Evolutionary conservation across 2,888 invertebrate genomes (phyloP).

Genomic region (Odontomyia ornata): DNA sequence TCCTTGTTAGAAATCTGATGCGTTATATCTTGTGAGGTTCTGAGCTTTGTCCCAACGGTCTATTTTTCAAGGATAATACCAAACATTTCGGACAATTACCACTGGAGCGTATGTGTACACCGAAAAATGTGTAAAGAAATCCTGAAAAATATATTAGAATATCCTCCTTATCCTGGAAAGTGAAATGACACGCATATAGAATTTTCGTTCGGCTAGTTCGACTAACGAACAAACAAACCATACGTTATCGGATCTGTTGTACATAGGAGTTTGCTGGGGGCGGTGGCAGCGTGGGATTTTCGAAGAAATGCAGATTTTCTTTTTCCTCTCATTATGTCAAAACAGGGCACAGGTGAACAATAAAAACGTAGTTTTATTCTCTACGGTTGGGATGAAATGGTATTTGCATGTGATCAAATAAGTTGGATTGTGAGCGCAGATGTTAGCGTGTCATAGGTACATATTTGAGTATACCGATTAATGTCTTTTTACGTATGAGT

Average conservation of each 20-base stretch:
- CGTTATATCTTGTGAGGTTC: background rate
- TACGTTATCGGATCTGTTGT: slow-evolving; percentile 3
- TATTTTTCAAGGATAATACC: slow-evolving; percentile 5
- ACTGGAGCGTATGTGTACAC: background rate
- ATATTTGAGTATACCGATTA: no score
- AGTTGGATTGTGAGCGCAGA: background rate
- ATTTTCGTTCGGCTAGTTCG: slow-evolving; percentile 14
- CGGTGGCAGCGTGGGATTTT: background rate
- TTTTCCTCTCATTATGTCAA: background rate
- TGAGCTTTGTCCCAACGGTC: slow-evolving; percentile 21
- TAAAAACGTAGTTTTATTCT: slow-evolving; percentile 11
- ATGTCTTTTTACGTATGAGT: no score
- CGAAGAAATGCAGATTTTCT: slow-evolving; percentile 33
- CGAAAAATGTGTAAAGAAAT: background rate
- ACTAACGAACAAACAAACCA: slow-evolving; percentile 1
- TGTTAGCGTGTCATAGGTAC: no score
- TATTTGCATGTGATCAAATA: slow-evolving; percentile 6
- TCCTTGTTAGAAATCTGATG: slow-evolving; percentile 26
- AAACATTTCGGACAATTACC: background rate
- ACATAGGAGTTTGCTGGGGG: background rate
- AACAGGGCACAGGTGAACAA: slow-evolving; percentile 29
- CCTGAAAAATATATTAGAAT: background rate
- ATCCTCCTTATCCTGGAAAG: background rate
- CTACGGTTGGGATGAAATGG: background rate
- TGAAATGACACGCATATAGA: background rate